phyloP scores from a whole-genome alignment of 2,888 invertebrate species.

The Tetanocera ferruginea region DNA sequence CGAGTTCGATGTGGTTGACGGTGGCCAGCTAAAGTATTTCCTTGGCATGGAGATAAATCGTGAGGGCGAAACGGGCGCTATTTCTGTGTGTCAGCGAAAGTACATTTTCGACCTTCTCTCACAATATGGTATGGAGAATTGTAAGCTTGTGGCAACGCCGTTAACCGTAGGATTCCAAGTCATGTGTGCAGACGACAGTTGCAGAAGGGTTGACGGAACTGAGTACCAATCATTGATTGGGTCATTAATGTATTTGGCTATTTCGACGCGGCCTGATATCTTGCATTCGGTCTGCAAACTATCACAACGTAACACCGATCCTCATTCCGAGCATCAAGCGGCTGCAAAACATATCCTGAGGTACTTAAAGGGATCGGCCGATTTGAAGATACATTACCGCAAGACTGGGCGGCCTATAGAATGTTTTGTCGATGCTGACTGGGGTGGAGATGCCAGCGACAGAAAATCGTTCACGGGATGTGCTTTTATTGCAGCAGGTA shows the following conservation, averaged over 20 bases:
- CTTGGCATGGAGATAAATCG: slow-evolving; percentile 47
- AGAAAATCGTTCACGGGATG: slow-evolving; percentile 46
- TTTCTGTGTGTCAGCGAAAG: slow-evolving; percentile 42
- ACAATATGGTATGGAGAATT: slow-evolving; percentile 33
- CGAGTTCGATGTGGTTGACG: slow-evolving; percentile 42
- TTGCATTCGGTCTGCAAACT: slow-evolving; percentile 39
- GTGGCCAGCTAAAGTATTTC: slow-evolving; percentile 41
- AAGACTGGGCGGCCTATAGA: slow-evolving; percentile 27
- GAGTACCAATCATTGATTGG: slow-evolving; percentile 46
- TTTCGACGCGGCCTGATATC: too few relatives aligned
- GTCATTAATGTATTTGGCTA: too few relatives aligned
- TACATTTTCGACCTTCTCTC: slow-evolving; percentile 39
- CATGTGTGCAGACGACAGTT: background rate
- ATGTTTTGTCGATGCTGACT: slow-evolving; percentile 48
- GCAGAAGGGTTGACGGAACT: slow-evolving; percentile 24
- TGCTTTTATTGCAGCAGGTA: slow-evolving; percentile 37
- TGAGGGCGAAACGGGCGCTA: slow-evolving; percentile 41
- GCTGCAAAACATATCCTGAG: slow-evolving; percentile 44
- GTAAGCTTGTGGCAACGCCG: slow-evolving; percentile 47
- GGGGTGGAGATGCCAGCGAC: slow-evolving; percentile 40
- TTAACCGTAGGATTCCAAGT: slow-evolving; percentile 32
- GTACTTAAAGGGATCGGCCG: slow-evolving; percentile 17
- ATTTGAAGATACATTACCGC: slow-evolving; percentile 33
- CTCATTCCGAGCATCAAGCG: slow-evolving; percentile 39
- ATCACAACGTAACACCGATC: slow-evolving; percentile 42